Conservation (phyloP, 2,113 vertebrate genomes). For the Coracopsis vasa region DNA sequence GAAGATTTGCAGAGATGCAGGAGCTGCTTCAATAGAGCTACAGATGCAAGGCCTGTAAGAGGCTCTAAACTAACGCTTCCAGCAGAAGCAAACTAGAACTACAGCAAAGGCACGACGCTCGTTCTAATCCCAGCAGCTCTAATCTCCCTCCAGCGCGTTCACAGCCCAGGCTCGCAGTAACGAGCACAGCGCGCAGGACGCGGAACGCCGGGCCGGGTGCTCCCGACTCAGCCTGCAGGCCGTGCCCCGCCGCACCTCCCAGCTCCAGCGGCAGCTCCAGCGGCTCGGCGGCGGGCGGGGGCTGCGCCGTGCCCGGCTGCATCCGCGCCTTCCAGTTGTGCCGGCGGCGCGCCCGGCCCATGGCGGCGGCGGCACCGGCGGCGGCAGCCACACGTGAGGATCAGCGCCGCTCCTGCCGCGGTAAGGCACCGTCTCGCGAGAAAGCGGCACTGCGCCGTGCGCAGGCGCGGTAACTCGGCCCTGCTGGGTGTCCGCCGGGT, state of each 20-base stretch:
- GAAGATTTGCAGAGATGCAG: accelerated
- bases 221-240: neutral
- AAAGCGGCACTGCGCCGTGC: neutral
- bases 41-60: accelerated
- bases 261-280: slow-evolving; percentile 65
- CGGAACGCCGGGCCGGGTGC: no score
- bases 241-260: slow-evolving; percentile 46
- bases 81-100: accelerated
- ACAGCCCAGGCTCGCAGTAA: accelerated
- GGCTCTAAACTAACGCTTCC: accelerated
- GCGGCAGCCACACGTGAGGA: neutral
- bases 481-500: no score
- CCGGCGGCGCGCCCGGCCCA: slow-evolving; percentile 83
- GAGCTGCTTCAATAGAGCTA: accelerated
- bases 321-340: slow-evolving; percentile 88
- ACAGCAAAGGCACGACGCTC: accelerated
- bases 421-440: accelerated
- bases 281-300: neutral
- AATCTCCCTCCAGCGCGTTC: accelerated
- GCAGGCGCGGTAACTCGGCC: neutral
- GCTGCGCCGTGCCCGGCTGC: neutral
- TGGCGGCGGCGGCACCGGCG: neutral
- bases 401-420: accelerated
- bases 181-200: accelerated
- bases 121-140: accelerated